These are phyloP conservation scores for Thripadectes ignobilis DNA, from an alignment of 2,797 vertebrate species.

Conservation along the genomic window DNA sequence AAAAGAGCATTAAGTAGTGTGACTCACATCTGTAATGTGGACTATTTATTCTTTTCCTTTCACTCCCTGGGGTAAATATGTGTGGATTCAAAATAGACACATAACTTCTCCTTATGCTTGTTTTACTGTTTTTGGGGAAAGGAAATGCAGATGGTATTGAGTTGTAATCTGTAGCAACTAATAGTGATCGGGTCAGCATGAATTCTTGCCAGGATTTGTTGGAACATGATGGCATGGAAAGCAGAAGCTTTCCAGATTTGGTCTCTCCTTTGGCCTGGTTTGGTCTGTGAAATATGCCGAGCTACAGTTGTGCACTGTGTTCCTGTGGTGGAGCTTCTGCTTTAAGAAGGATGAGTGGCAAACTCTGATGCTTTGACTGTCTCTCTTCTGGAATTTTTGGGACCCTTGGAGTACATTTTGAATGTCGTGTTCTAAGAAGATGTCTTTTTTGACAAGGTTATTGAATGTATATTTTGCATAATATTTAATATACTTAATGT, in stretches of 20 bases:
- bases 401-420: not conserved
- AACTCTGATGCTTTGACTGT: not conserved
- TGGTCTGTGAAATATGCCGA: not conserved
- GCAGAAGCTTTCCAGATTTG: constrained; percentile 55
- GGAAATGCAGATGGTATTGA: constrained; percentile 47
- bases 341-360: not conserved
- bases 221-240: constrained; percentile 58
- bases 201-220: constrained; percentile 68
- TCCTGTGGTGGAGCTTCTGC: not conserved
- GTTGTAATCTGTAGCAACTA: constrained; percentile 63
- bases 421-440: not conserved
- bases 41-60: constrained; percentile 58
- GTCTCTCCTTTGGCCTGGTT: constrained; percentile 45
- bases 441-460: constrained; percentile 34
- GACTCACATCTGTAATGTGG: constrained; percentile 62
- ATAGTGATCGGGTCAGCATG: constrained; percentile 61
- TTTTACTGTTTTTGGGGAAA: constrained; percentile 31
- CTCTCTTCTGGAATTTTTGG: not conserved
- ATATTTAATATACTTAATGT: not conserved
- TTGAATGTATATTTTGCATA: not conserved
- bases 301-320: not conserved
- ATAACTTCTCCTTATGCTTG: constrained; percentile 8
- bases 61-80: constrained; percentile 56
- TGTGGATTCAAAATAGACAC: constrained; percentile 58
- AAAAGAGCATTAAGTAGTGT: constrained; percentile 62